Base-by-base conservation (phyloP, 2,888 invertebrate genomes). In the Parascotia fuliginaria region DNA sequence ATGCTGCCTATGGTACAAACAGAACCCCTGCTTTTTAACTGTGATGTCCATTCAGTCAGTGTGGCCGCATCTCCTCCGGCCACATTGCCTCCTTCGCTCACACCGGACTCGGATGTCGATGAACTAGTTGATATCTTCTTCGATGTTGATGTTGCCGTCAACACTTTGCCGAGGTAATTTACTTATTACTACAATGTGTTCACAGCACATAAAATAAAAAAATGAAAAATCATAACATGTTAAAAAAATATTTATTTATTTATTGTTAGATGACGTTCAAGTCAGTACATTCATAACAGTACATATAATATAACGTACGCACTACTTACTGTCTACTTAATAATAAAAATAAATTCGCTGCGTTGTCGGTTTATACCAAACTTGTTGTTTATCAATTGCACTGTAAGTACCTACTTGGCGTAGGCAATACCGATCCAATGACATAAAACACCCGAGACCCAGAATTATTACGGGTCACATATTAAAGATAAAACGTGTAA, bases 1-100 rank as follows among this genome's bases (percentile, higher is more conserved):
- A 92, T 89, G 89, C 85, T 90, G 79, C 89, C 92, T 68, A 86
- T 89, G 88, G 87, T 92, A 77, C 90, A 92, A 72, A 78, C 88
- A 70, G 89, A 88, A 80, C 81, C 87, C 59, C 78, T 87, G 82
- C 81, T 86, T 68, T 86, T 85, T 73, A 85, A 86, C 75, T 84
- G 85, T 74, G 85, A 86, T 67, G 83, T 83, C 61, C 87, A 85
- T 59, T 79, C 85, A 53, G 77, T 79, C 55, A 83, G 83, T 76
- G 83, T 83, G 75, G 83, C 80, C 68, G 69, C 80, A 53, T 78
- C 86, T 65, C 85, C 87, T 76, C 81, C 92, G 80, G 83, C 87
- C 77, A 79, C 84, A 55, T 72, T 89, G 83, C 89, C 89, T 70
- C 87, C 91, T 58, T 85, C 90, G 72, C 83, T 91, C 71, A 89